Base-by-base conservation (phyloP, 2,113 vertebrate species). In the Fulica atra region DNA sequence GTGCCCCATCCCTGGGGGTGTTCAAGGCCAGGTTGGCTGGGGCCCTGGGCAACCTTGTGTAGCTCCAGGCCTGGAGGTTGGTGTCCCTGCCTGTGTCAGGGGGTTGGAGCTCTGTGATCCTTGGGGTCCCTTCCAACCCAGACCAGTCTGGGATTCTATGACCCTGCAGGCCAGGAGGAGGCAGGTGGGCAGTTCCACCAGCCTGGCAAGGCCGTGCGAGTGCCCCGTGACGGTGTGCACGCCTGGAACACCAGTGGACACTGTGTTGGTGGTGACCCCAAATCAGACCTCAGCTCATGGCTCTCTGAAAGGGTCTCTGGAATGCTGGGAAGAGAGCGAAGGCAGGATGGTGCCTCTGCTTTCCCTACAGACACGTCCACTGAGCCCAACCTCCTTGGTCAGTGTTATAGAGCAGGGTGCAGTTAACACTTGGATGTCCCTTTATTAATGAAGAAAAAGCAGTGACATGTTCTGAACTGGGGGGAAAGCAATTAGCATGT, bases 401-500 rank as follows among this genome's bases (percentile, higher is more conserved):
- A 44, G 51, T 18, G 1, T 69, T 57, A 53, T 60, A 35, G 17
- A 63, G 33, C 6, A 33, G 31, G 60, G 40, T 31, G 35, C 6
- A 2, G 21, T 12, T 24, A 48, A 44, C 78, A 71, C 13, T 21
- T 40, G 33, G 51, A 69, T 33, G 66, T 63, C 40, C 35, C 66
- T 46, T 44, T 44, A 31, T 88, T 85, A 92, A 89, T 73, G 77
- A 91, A 73, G 89, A 82, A 82, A 91, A 78, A 46, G 13, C 81
- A 28, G 48, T 25, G 93, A 88, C 56, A 25, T 3, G 31, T 53
- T 89, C 42, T 89, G 61, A 48, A 80, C 36, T 5, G 70, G 94
- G 88, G 77, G 61, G 63, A 66, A 77, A 80, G 71, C 64, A 91
- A 88, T 96, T 88, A 85, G 64, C 57, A 38, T 85, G 72, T 73